phyloP scores from a whole-genome alignment of 2,113 vertebrate species.

The Athene noctua region DNA sequence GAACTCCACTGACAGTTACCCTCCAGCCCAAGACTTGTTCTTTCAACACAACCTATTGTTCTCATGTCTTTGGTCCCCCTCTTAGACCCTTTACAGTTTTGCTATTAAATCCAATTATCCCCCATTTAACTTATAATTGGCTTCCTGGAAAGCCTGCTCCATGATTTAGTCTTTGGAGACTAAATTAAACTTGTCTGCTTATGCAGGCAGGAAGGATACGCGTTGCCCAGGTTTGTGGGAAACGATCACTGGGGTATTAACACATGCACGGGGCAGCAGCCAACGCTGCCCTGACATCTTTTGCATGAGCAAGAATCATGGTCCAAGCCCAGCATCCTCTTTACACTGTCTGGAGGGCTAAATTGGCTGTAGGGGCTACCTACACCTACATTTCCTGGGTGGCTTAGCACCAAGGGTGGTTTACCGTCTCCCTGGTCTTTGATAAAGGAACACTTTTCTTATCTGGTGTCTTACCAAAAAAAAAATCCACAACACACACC shows the following conservation, averaged over 20 bases:
- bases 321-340: background rate
- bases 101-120: background rate
- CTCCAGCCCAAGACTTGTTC: background rate
- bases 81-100: background rate
- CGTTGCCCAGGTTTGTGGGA: background rate
- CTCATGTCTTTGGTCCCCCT: accelerated
- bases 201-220: background rate
- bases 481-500: too few species aligned
- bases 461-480: background rate
- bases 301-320: accelerated
- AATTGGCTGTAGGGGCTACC: accelerated
- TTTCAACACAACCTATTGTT: background rate
- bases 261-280: accelerated
- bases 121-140: background rate
- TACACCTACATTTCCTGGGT: background rate
- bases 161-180: background rate
- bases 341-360: background rate
- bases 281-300: background rate
- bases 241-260: accelerated
- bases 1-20: background rate
- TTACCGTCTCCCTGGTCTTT: background rate
- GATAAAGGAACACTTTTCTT: background rate
- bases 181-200: background rate
- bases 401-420: background rate
- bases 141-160: background rate